These are phyloP conservation scores for Pongo pygmaeus DNA, from an alignment of 2,113 vertebrate species.

Conservation along the genomic window DNA sequence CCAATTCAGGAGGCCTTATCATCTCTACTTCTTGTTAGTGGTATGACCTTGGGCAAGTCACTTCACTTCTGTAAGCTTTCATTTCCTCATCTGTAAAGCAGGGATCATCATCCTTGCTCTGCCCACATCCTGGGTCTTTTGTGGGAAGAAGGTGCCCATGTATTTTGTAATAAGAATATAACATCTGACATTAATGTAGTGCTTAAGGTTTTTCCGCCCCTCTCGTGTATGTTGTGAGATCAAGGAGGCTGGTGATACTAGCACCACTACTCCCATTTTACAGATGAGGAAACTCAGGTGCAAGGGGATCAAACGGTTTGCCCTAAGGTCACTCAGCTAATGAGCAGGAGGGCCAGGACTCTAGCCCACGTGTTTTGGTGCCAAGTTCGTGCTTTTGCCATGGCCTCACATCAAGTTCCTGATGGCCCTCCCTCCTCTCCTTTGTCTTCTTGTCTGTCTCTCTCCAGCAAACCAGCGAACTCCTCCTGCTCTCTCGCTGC, in stretches of 20 bases:
- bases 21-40: constrained; percentile 42
- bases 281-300: constrained; percentile 38
- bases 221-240: not conserved
- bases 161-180: constrained; percentile 36
- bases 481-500: constrained; percentile 7
- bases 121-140: not conserved
- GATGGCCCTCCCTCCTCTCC: not conserved
- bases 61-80: constrained; percentile 34
- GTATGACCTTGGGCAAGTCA: constrained; percentile 57
- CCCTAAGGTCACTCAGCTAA: not conserved
- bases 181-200: not conserved
- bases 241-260: not conserved
- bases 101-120: constrained; percentile 15
- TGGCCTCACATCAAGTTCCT: not conserved
- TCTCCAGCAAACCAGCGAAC: not conserved
- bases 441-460: not conserved
- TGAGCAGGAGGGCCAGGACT: not conserved
- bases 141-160: not conserved
- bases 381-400: not conserved
- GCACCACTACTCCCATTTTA: not conserved
- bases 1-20: not conserved
- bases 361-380: not conserved
- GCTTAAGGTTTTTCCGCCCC: constrained; percentile 20
- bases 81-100: constrained; percentile 31
- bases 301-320: not conserved